Percentiles rank a stretch among this genome's conserved stretches.
phyloP scores from a whole-genome alignment of 2,113 vertebrate species.

The Pseudorasbora parva region DNA sequence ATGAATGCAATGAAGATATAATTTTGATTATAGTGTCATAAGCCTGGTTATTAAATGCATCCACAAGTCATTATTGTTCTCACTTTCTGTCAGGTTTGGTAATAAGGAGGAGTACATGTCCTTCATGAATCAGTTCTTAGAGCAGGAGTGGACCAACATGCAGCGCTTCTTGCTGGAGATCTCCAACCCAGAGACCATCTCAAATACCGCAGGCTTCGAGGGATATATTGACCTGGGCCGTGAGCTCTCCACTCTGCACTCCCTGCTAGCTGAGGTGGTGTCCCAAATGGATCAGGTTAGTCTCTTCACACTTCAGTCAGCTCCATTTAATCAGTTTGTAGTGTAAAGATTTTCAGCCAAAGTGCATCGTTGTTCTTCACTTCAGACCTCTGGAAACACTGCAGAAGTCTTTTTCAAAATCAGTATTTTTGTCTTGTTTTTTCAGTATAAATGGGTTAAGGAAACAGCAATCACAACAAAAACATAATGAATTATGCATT shows the following conservation, averaged over 20 bases:
- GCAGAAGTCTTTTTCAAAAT: not conserved
- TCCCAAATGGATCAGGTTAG: constrained; percentile 93
- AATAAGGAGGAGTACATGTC: constrained; percentile 99
- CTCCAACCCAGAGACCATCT: constrained; percentile 94
- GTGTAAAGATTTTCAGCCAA: not conserved
- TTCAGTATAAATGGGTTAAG: too few species aligned
- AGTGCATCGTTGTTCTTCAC: not conserved
- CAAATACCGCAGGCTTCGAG: constrained; percentile 95
- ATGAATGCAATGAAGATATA: constrained; percentile 10
- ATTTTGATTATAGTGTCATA: not conserved
- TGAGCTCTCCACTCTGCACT: constrained; percentile 93
- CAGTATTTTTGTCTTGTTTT: not conserved
- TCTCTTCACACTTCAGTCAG: not conserved
- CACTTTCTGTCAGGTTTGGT: constrained; percentile 81
- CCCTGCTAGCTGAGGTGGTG: constrained; percentile 90
- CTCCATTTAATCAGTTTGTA: not conserved
- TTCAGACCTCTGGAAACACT: not conserved
- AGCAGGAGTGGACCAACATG: constrained; percentile 97
- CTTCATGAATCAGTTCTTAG: constrained; percentile 98
- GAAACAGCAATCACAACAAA: not conserved
- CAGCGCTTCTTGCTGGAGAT: constrained; percentile 95
- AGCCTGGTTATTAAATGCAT: not conserved
- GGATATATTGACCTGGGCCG: constrained; percentile 96
- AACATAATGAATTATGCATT: not conserved
- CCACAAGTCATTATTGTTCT: not conserved